Conservation (phyloP, 2,797 vertebrate species). For the Trichosurus vulpecula region DNA sequence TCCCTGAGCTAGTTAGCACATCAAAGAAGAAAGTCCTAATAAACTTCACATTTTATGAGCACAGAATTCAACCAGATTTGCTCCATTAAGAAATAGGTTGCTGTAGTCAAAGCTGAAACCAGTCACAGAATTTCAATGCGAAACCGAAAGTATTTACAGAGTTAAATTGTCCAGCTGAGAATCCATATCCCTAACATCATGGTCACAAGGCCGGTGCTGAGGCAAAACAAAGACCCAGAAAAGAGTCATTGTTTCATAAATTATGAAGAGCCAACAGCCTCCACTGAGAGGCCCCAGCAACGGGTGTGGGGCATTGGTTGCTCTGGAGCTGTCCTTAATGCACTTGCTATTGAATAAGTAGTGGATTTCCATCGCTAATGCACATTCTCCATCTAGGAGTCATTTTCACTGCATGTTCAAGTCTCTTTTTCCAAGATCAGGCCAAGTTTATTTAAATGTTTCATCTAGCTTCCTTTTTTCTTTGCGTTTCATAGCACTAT, state of each 20-base stretch:
- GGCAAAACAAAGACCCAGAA: conserved; percentile 58
- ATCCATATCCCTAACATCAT: conserved; percentile 67
- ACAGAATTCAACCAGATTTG: conserved; percentile 25
- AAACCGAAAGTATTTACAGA: conserved; percentile 22
- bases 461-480: conserved; percentile 2
- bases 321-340: conserved; percentile 78
- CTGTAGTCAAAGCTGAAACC: not conserved
- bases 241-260: conserved; percentile 80
- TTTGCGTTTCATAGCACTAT: conserved; percentile 5
- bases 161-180: conserved; percentile 61
- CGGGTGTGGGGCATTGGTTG: conserved; percentile 63
- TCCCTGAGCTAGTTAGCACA: not conserved
- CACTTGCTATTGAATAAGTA: conserved; percentile 83
- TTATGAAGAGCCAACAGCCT: conserved; percentile 77
- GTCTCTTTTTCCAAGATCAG: conserved; percentile 28
- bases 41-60: conserved; percentile 22
- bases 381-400: conserved; percentile 53
- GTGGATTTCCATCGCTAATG: conserved; percentile 69
- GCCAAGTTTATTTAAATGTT: conserved; percentile 53
- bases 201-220: conserved; percentile 66
- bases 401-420: conserved; percentile 59
- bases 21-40: conserved; percentile 50
- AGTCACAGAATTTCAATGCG: conserved; percentile 46
- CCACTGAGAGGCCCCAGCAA: conserved; percentile 64
- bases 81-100: conserved; percentile 33